Evolutionary conservation across 1,140 invertebrate species (phyloP).

Genomic region (Bombus huntii): DNA sequence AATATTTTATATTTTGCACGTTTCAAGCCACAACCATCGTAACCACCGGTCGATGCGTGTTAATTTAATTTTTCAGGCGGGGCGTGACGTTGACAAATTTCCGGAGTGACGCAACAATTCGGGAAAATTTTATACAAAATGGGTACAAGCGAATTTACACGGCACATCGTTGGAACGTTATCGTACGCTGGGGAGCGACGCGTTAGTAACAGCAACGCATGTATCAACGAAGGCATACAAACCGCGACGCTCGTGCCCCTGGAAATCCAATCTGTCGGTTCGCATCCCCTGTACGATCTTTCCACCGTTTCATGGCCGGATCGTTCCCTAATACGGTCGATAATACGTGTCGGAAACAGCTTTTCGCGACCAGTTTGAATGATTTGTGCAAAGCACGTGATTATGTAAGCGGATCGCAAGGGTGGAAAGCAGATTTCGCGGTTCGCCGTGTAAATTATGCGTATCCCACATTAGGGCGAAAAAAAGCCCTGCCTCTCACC

Average conservation of each 20-base stretch:
- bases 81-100: not conserved
- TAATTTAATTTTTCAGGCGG: conserved; percentile 9
- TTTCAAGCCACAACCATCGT: not conserved
- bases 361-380: not conserved
- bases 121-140: not conserved
- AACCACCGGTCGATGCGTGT: not conserved
- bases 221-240: conserved; percentile 7
- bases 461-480: no score
- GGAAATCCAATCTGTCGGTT: conserved; percentile 1
- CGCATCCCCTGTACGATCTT: conserved; percentile 10
- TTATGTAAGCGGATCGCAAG: conserved; percentile 16
- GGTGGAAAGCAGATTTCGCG: conserved; percentile 8
- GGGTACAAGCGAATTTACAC: not conserved
- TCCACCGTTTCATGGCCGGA: conserved; percentile 24
- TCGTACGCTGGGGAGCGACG: not conserved
- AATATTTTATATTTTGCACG: not conserved
- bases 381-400: conserved; percentile 1
- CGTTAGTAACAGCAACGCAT: not conserved
- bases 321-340: conserved; percentile 24
- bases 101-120: not conserved
- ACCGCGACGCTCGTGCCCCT: conserved; percentile 9
- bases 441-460: not conserved
- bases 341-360: conserved; percentile 36
- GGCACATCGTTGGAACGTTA: not conserved
- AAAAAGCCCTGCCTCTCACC: fast-evolving